These are phyloP conservation scores for Lithobates sylvaticus DNA, from an alignment of 2,797 vertebrate species.

Conservation along the genomic window DNA sequence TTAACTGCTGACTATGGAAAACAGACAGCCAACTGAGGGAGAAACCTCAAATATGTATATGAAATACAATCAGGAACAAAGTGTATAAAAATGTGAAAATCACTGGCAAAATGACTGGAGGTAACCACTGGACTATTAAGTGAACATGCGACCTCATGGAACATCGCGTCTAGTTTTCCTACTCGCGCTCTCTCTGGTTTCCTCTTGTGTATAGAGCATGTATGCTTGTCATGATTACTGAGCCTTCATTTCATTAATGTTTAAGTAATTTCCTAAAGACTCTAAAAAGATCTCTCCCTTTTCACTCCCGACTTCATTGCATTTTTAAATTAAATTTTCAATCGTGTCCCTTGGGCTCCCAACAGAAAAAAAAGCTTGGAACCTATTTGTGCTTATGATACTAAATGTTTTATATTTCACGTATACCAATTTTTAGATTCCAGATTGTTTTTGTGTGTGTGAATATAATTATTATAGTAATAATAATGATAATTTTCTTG, in stretches of 20 bases:
- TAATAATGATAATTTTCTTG: too few species aligned
- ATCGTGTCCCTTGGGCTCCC: neutral
- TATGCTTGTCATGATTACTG: neutral
- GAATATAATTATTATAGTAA: too few species aligned
- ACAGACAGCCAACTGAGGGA: too few species aligned
- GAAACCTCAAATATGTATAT: too few species aligned
- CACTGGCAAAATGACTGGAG: neutral
- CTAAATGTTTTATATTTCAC: neutral
- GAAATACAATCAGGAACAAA: too few species aligned
- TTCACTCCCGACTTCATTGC: neutral
- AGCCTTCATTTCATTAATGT: neutral
- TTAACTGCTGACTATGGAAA: too few species aligned
- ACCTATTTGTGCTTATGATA: neutral
- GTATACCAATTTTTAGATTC: too few species aligned
- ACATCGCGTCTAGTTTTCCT: neutral
- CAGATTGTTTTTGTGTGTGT: too few species aligned
- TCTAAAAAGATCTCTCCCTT: neutral
- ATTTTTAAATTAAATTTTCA: neutral
- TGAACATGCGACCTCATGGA: neutral
- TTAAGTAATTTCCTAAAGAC: neutral
- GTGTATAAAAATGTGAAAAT: neutral
- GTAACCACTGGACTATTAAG: neutral
- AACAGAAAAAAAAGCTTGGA: neutral
- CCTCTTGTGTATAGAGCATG: neutral
- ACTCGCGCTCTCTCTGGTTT: neutral